Percentiles rank a stretch among this genome's conserved stretches.
Conservation (phyloP, 2,113 vertebrate species). For the Acrocephalus kingi region DNA sequence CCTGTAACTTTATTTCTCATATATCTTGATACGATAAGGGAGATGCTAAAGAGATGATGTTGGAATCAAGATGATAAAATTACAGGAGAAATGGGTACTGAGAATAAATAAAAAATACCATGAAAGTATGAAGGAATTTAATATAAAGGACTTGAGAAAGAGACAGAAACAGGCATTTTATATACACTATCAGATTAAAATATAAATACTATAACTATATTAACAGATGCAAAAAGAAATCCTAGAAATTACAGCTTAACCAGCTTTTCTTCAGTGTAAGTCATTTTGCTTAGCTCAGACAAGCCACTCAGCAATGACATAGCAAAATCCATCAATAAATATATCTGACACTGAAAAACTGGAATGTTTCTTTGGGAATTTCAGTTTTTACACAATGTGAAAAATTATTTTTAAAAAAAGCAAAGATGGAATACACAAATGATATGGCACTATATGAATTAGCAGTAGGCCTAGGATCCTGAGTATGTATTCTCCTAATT, state of each 20-base stretch:
- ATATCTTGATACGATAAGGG: background rate
- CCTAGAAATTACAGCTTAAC: background rate
- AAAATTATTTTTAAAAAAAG: background rate
- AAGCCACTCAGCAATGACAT: background rate
- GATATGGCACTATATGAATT: accelerated
- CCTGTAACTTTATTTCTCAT: background rate
- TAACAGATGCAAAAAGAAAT: background rate
- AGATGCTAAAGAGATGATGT: background rate
- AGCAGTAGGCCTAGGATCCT: background rate
- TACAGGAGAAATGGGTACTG: background rate
- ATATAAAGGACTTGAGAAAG: background rate
- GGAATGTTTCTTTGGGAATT: background rate
- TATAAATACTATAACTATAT: background rate
- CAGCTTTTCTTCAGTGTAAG: background rate
- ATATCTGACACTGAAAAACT: background rate
- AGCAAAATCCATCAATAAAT: background rate
- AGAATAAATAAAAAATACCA: background rate
- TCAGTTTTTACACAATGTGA: background rate
- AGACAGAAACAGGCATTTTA: background rate
- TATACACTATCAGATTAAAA: background rate
- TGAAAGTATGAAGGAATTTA: background rate
- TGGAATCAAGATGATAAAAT: background rate
- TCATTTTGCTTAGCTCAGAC: background rate
- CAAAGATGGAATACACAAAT: background rate
- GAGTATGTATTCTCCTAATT: background rate